phyloP scores from a whole-genome alignment of 2,888 invertebrate genomes.

The Campoplex nolae region DNA sequence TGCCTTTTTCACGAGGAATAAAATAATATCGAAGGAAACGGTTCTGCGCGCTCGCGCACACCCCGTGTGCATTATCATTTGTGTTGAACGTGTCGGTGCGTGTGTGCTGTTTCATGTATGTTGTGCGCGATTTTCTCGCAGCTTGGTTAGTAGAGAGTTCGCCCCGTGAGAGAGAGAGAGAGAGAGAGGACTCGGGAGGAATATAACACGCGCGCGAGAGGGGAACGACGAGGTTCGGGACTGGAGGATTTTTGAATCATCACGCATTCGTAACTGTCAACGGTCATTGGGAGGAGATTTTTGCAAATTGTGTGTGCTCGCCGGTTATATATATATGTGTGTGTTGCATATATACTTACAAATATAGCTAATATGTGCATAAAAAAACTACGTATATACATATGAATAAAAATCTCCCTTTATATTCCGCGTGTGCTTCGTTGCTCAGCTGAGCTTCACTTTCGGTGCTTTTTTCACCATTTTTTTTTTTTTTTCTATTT shows the following conservation, averaged over 20 bases:
- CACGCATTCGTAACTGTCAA: constrained; percentile 79
- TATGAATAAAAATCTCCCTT: not conserved
- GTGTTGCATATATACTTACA: not conserved
- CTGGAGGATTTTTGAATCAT: constrained; percentile 78
- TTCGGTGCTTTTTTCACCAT: constrained; percentile 35
- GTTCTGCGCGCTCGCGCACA: constrained; percentile 40
- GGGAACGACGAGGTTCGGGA: constrained; percentile 56
- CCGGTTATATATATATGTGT: constrained; percentile 5
- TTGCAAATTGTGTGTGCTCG: constrained; percentile 28
- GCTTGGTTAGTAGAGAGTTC: constrained; percentile 39
- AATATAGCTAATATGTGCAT: not conserved
- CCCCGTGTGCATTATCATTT: not conserved
- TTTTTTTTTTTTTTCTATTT: constrained; percentile 19
- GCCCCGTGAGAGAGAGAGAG: constrained; percentile 1
- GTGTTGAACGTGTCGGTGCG: constrained; percentile 9
- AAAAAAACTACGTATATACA: not conserved
- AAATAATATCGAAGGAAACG: constrained; percentile 22
- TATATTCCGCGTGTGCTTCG: constrained; percentile 42
- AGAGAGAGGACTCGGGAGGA: constrained; percentile 58
- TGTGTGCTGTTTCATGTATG: constrained; percentile 8
- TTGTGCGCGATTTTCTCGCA: constrained; percentile 25
- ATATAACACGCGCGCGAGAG: constrained; percentile 59
- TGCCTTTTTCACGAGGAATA: constrained; percentile 69
- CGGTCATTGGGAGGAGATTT: constrained; percentile 61
- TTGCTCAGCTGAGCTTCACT: constrained; percentile 48